These are phyloP conservation scores for Atractosteus spatula DNA, from an alignment of 2,113 vertebrate genomes.

Conservation along the genomic window DNA sequence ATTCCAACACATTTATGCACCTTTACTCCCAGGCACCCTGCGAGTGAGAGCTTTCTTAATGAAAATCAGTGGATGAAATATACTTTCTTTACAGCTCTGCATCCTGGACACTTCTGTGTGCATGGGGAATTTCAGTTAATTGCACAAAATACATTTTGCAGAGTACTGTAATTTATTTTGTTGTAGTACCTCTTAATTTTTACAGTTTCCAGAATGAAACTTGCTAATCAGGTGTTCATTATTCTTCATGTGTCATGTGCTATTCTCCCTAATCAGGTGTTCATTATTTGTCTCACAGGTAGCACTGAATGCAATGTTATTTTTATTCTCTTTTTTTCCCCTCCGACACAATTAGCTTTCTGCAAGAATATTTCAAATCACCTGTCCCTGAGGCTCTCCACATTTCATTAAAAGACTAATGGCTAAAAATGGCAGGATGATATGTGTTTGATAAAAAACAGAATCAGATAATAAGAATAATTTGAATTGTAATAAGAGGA, in stretches of 20 bases:
- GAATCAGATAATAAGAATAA: too few relatives aligned
- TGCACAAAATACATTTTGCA: too few relatives aligned
- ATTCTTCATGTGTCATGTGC: too few relatives aligned
- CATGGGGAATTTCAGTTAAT: too few relatives aligned
- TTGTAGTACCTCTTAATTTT: background rate
- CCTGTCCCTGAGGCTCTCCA: background rate
- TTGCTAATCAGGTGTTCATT: background rate
- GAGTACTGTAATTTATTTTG: too few relatives aligned
- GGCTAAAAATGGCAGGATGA: background rate
- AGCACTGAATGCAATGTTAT: background rate
- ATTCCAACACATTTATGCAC: too few relatives aligned
- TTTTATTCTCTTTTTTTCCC: background rate
- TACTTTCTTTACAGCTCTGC: too few relatives aligned
- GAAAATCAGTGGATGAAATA: too few relatives aligned
- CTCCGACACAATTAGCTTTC: background rate
- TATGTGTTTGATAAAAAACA: background rate
- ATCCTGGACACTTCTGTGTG: too few relatives aligned
- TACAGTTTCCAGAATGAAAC: too few relatives aligned
- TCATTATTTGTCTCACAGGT: background rate
- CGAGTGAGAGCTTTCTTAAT: too few relatives aligned
- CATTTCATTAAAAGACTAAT: background rate
- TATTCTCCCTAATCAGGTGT: background rate
- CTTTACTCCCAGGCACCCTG: too few relatives aligned
- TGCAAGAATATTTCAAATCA: background rate
- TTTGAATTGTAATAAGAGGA: background rate